Evolutionary conservation across 2,113 vertebrate species (phyloP).

Genomic region (Microcebus murinus): DNA sequence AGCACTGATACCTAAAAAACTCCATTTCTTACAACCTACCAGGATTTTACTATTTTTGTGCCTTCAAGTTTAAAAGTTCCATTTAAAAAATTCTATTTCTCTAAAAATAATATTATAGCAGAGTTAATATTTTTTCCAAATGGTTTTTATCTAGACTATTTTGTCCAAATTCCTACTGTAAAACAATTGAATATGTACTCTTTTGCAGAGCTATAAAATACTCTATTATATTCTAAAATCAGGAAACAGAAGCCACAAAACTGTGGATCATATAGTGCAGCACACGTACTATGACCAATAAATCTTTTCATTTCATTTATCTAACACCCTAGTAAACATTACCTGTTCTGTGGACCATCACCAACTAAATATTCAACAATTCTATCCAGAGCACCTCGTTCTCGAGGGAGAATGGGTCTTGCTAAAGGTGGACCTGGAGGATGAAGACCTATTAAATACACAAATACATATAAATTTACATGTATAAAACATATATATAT

Average conservation of each 20-base stretch:
- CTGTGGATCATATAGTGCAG: background rate
- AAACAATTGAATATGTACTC: background rate
- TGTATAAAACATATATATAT: background rate
- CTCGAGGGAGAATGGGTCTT: conserved; percentile 95
- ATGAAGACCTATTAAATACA: conserved; percentile 91
- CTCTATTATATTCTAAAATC: conserved; percentile 5
- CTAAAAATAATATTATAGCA: conserved; percentile 55
- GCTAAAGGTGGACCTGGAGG: conserved; percentile 97
- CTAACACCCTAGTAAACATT: conserved; percentile 53
- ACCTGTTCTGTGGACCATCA: conserved; percentile 99
- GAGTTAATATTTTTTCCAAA: conserved; percentile 9
- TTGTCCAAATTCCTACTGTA: background rate
- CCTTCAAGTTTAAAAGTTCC: conserved; percentile 16
- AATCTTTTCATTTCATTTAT: conserved; percentile 6
- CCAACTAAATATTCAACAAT: conserved; percentile 98
- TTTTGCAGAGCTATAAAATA: background rate
- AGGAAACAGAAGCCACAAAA: conserved; percentile 34
- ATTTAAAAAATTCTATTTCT: conserved; percentile 50
- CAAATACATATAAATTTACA: background rate
- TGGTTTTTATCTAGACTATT: background rate
- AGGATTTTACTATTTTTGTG: background rate
- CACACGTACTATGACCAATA: background rate
- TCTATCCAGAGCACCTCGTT: conserved; percentile 95
- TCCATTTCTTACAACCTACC: background rate
- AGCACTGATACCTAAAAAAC: background rate